Evolutionary conservation across 1,140 invertebrate species (phyloP), one percentile per base, ranked within the genome.

Genomic region (Tetramorium simillimum): DNA sequence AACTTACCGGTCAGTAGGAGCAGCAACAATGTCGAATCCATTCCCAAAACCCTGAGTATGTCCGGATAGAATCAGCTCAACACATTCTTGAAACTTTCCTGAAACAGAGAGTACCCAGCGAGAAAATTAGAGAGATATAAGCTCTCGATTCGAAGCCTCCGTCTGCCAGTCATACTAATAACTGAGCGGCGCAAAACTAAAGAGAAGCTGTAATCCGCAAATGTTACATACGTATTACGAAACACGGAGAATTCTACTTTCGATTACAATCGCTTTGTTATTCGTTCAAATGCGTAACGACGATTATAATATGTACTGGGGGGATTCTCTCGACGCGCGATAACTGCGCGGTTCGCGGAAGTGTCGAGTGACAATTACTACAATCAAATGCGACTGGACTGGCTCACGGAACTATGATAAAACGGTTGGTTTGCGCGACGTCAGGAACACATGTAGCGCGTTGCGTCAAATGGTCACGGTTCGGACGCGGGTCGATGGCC

Each of bases 31-130:
- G 92, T 93, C 88, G 92, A 92, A 90, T 94, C 92, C 94, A 95
- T 95, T 90, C 91, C 92, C 91, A 86, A 91, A 90, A 89, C 90
- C 90, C 89, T 89, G 21, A 92, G 91, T 91, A 90, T 76, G 88
- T 82, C 78, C 86, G 89, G 85, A 72, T 85, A 85, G 78, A 87
- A 85, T 90, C 89, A 93, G 90, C 86, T 95, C 93, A 94, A 91
- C 89, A 92, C 94, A 95, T 94, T 91, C 92, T 95, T 92, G 93
- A 92, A 92, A 92, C 88, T 93, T 92, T 91, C 92, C 93, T 94
- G 89, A 53, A 94, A 93, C 91, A 93, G 72, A 93, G 72, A 88
- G 69, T 40, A 72, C 10, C 2, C 87, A 89, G 89, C 43, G 37
- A 51, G 9, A 7, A 58, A 40, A 46, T 90, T 78, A 82, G 10